phyloP scores from a whole-genome alignment of 2,888 invertebrate species.

The Parnassius glacialis region DNA sequence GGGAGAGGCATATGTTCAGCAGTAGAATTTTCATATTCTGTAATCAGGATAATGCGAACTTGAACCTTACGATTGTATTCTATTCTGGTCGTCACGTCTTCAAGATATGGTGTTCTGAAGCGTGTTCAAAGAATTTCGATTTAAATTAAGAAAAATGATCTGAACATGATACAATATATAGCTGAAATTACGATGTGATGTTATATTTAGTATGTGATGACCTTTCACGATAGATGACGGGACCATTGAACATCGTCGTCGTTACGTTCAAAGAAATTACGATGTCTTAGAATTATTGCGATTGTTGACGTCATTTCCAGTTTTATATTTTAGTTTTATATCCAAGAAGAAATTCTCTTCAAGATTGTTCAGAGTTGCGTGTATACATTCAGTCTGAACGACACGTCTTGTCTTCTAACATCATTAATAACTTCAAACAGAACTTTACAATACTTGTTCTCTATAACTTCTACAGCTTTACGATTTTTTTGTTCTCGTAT shows the following conservation, averaged over 20 bases:
- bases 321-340: conserved; percentile 26
- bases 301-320: conserved; percentile 27
- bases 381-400: conserved; percentile 22
- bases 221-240: not conserved
- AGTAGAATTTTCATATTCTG: too few species aligned
- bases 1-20: too few species aligned
- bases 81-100: too few species aligned
- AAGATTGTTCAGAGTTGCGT: conserved; percentile 21
- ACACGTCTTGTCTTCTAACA: conserved; percentile 29
- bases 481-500: conserved; percentile 15
- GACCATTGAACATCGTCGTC: conserved; percentile 11
- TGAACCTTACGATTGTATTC: too few species aligned
- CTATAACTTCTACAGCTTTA: conserved; percentile 1
- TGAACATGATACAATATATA: too few species aligned
- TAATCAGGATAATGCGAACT: too few species aligned
- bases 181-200: too few species aligned
- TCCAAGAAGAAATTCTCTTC: conserved; percentile 17
- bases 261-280: conserved; percentile 13
- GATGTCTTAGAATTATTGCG: conserved; percentile 22
- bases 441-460: conserved; percentile 13
- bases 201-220: too few species aligned
- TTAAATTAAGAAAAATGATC: too few species aligned
- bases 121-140: too few species aligned
- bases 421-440: conserved; percentile 24
- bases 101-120: too few species aligned